Evolutionary conservation across 2,113 vertebrate genomes (phyloP).

Genomic region (Phaetusa simplex): DNA sequence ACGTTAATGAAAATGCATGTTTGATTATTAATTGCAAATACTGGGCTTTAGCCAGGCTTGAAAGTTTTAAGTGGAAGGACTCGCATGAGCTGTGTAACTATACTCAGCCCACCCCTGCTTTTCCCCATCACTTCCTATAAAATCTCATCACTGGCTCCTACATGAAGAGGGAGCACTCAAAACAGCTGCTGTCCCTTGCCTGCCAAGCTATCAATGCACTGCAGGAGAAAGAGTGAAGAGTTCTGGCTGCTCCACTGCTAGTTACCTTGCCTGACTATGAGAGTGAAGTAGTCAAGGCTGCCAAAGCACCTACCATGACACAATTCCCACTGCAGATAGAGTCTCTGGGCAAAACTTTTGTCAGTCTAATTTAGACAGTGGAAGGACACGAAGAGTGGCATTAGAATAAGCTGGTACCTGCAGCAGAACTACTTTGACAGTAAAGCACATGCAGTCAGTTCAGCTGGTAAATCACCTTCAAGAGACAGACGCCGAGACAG

Average conservation of each 20-base stretch:
- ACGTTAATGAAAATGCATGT: background rate
- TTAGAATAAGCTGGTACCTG: background rate
- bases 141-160: conserved; percentile 10
- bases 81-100: background rate
- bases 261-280: background rate
- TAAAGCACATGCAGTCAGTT: background rate
- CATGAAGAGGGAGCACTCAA: background rate
- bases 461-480: background rate
- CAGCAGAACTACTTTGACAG: background rate
- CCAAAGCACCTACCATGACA: background rate
- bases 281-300: background rate
- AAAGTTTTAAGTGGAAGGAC: background rate
- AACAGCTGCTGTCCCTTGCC: conserved; percentile 1
- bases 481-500: background rate
- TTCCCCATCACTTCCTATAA: background rate
- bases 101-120: conserved; percentile 12
- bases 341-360: background rate
- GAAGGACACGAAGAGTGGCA: background rate
- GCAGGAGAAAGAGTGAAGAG: background rate
- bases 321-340: background rate
- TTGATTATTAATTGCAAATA: conserved; percentile 22
- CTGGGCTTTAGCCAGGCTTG: background rate
- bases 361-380: background rate
- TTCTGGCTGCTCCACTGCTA: background rate
- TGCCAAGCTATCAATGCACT: background rate